phyloP scores from a whole-genome alignment of 1,140 invertebrate species.

The Cotesia glomerata region DNA sequence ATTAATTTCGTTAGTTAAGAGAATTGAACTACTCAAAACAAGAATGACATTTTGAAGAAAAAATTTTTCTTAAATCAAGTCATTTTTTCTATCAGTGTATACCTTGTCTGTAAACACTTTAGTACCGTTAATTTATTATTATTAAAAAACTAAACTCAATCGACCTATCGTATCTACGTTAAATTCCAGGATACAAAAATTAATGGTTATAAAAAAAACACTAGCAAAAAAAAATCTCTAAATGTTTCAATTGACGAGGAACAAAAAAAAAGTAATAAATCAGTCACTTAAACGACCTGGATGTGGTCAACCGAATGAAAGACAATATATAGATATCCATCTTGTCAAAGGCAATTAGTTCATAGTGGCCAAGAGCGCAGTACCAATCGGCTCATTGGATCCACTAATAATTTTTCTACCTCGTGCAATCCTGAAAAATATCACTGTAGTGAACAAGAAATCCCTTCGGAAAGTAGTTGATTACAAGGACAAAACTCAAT shows the following conservation, averaged over 20 bases:
- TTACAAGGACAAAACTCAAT: background rate
- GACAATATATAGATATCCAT: background rate
- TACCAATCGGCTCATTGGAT: background rate
- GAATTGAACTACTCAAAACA: too few relatives aligned
- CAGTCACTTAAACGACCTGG: background rate
- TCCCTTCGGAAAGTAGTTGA: background rate
- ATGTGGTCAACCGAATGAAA: background rate
- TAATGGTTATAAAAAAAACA: too few relatives aligned
- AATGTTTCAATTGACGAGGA: background rate
- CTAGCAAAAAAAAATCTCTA: background rate
- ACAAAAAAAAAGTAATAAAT: background rate
- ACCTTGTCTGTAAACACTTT: too few relatives aligned
- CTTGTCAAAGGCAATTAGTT: constrained; percentile 6
- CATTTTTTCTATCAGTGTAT: too few relatives aligned
- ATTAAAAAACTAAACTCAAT: too few relatives aligned
- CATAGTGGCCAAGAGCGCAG: background rate
- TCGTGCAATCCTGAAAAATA: background rate
- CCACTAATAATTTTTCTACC: background rate
- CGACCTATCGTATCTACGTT: too few relatives aligned
- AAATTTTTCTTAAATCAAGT: too few relatives aligned
- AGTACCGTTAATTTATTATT: too few relatives aligned
- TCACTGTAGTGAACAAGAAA: background rate
- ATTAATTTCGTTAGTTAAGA: too few relatives aligned
- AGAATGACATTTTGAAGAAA: too few relatives aligned
- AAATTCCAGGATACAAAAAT: too few relatives aligned